Percentiles rank a stretch among this genome's conserved stretches.
phyloP scores from a whole-genome alignment of 2,797 vertebrate species.

The Yasuhikotakia modesta region DNA sequence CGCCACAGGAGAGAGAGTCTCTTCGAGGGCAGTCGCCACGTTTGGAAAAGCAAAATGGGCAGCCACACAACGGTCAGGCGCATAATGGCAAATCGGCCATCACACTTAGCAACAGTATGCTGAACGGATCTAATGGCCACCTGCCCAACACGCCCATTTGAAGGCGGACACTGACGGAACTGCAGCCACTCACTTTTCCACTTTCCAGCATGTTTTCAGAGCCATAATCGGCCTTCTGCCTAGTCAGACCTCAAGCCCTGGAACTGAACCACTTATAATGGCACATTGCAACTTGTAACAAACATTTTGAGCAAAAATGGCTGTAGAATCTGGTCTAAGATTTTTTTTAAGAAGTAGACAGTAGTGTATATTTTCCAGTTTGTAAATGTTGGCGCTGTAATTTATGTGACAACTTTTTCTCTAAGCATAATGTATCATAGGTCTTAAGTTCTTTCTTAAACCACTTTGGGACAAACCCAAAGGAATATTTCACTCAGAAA shows the following conservation, averaged over 20 bases:
- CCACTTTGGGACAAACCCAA: not conserved
- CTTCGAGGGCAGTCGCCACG: conserved; percentile 46
- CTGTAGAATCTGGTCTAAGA: not conserved
- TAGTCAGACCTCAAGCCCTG: not conserved
- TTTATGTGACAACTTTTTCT: conserved; percentile 21
- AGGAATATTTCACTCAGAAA: not conserved
- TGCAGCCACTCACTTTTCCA: not conserved
- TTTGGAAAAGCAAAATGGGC: conserved; percentile 58
- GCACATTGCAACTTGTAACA: not conserved
- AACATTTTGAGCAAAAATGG: not conserved
- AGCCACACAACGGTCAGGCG: conserved; percentile 50
- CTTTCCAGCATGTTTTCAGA: conserved; percentile 12
- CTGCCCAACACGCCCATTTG: conserved; percentile 77
- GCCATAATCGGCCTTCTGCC: not conserved
- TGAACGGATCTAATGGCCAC: conserved; percentile 71
- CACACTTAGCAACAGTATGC: conserved; percentile 55
- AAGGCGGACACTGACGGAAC: not conserved
- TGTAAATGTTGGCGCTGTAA: conserved; percentile 32
- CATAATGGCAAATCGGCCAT: conserved; percentile 33
- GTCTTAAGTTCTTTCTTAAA: conserved; percentile 16
- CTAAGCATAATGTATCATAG: conserved; percentile 3
- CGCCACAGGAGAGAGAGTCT: conserved; percentile 62
- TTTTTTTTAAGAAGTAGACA: not conserved
- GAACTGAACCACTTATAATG: not conserved
- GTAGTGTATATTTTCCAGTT: not conserved